Conservation (phyloP, 2,113 vertebrate species). For the Saccopteryx leptura region DNA sequence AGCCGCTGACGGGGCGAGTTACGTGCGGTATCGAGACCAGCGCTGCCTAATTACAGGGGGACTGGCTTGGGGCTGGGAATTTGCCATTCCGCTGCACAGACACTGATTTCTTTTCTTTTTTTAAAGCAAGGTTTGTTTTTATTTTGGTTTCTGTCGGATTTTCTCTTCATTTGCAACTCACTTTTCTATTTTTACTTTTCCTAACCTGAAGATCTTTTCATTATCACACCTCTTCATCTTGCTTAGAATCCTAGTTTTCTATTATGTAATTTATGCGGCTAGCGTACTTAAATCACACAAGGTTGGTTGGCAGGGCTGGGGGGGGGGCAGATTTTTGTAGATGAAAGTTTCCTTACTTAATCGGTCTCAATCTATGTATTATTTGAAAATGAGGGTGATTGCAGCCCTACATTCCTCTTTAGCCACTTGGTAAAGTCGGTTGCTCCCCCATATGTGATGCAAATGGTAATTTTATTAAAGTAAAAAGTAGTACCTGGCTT, state of each 20-base stretch:
- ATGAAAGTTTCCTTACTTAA: conserved; percentile 70
- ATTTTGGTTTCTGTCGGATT: conserved; percentile 58
- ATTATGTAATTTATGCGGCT: conserved; percentile 74
- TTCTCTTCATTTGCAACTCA: conserved; percentile 47
- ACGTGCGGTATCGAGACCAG: background rate
- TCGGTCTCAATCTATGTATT: background rate
- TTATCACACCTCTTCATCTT: conserved; percentile 25
- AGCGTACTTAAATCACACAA: background rate
- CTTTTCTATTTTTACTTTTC: conserved; percentile 70
- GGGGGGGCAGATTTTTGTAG: background rate
- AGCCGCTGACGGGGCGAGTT: conserved; percentile 57
- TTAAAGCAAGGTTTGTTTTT: conserved; percentile 77
- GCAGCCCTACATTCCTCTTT: background rate
- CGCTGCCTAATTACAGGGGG: conserved; percentile 55
- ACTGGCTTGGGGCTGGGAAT: conserved; percentile 67
- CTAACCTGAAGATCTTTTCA: conserved; percentile 53
- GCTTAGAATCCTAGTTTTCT: conserved; percentile 69
- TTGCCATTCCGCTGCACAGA: conserved; percentile 59
- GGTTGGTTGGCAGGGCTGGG: conserved; percentile 9
- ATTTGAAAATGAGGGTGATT: background rate
- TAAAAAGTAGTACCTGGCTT: conserved; percentile 56
- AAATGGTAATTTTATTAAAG: conserved; percentile 49
- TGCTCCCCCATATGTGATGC: background rate
- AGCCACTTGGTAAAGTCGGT: background rate
- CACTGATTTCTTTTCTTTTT: conserved; percentile 16